Base-by-base conservation (phyloP, 2,797 vertebrate species). In the Gastrophryne carolinensis region DNA sequence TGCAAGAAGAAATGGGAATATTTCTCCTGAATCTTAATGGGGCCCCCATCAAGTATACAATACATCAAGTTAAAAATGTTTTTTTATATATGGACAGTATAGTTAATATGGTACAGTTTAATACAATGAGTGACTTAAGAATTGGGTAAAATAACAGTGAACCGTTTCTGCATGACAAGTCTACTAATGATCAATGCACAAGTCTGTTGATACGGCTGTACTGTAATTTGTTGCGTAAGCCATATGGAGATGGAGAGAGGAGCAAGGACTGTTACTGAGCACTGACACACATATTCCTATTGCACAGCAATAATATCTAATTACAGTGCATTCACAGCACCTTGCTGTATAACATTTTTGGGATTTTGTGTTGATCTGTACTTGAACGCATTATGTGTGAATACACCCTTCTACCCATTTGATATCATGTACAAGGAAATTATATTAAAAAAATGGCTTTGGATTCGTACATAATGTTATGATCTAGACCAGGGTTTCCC, bases 1-100 rank as follows among this genome's bases (percentile, higher is more conserved):
- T 44, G 49, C 69, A 72, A 54, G 71, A 78, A 74, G 67, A 73
- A 78, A 78, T 78, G 75, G 75, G 72, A 66, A 29, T 63, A 21
- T 44, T 41, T 12, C 9, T 54, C 17, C 2, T 68, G 12, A n/a
- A 39, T 29, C n/a, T 35, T 9, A 35, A 37, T 29, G 49, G 32
- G 49, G 32, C 19, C 34, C 26, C 10, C 47, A n/a, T 13, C n/a
- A 50, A 49, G 10, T 15, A 5, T 8, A 15, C 10, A 49, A 19
- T 5, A n/a, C 11, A 63, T 15, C 21, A 13, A 44, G 39, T 47
- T 47, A 1, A 47, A 8, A 47, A n/a, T 21, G 17, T 47, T 47
- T 47, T 19, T 4, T 9, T 17, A 17, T 8, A 15, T 15, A 6
- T 17, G 3, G 10, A 19, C 2, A 19, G 17, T 6, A 19, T n/a